phyloP scores from a whole-genome alignment of 2,797 vertebrate genomes.

The Poeciliopsis infans region DNA sequence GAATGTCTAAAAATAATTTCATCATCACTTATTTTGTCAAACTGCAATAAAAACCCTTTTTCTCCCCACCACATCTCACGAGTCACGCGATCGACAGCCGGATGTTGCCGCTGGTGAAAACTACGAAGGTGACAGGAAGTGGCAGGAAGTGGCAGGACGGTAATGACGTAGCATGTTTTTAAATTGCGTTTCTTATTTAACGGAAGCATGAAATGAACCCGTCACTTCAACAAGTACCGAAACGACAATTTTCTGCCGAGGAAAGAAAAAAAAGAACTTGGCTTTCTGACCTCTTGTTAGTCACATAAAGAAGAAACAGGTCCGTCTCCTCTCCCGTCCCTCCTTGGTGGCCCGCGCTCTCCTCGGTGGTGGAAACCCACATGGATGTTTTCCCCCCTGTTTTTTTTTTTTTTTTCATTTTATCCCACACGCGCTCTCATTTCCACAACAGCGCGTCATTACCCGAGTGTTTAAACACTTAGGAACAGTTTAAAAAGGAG shows the following conservation, averaged over 20 bases:
- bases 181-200: no score
- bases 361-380: conserved; percentile 54
- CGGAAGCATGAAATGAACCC: not conserved
- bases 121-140: no score
- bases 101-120: no score
- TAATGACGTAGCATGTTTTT: no score
- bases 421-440: conserved; percentile 78
- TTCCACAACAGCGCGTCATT: conserved; percentile 80
- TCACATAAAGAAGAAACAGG: conserved; percentile 41
- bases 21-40: no score
- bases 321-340: conserved; percentile 55
- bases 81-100: no score
- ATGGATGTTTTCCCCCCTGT: conserved; percentile 63
- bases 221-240: accelerated
- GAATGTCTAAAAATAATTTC: no score
- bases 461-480: conserved; percentile 83
- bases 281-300: conserved; percentile 8
- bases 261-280: not conserved
- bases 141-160: no score
- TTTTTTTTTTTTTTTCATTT: conserved; percentile 12
- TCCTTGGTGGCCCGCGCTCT: conserved; percentile 58
- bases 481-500: conserved; percentile 68
- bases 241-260: not conserved
- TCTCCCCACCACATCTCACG: no score
- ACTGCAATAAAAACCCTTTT: no score